phyloP scores from a whole-genome alignment of 2,797 vertebrate genomes.

The Phataginus tricuspis region DNA sequence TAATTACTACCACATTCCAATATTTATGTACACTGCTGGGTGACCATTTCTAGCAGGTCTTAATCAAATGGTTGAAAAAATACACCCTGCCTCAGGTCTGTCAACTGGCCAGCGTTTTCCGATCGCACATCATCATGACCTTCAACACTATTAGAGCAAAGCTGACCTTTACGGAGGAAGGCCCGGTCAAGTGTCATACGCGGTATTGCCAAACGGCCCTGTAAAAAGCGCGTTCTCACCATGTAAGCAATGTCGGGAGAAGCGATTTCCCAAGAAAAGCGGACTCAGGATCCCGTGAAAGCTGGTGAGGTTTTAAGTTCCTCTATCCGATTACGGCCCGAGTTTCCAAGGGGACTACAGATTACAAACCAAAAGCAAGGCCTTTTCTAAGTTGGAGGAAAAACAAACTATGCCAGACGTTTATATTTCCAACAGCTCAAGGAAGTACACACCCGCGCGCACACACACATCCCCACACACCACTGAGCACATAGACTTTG shows the following conservation, averaged over 20 bases:
- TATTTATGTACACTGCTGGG: background rate
- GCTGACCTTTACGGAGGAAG: slow-evolving; percentile 19
- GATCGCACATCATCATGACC: rapidly evolving
- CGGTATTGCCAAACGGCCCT: background rate
- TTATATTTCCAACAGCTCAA: slow-evolving; percentile 31
- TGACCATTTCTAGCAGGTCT: background rate
- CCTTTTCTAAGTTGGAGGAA: background rate
- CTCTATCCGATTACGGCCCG: background rate
- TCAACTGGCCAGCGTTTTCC: background rate
- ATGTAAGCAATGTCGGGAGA: background rate
- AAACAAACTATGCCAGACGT: slow-evolving; percentile 53
- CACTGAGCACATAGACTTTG: background rate
- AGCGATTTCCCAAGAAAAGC: slow-evolving; percentile 36
- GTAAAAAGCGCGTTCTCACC: background rate
- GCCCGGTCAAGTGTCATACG: slow-evolving; percentile 22
- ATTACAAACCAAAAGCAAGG: background rate
- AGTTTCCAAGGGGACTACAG: slow-evolving; percentile 18
- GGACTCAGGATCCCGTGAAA: background rate
- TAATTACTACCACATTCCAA: slow-evolving; percentile 47
- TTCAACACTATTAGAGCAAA: background rate
- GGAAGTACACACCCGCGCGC: background rate
- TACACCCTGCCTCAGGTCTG: background rate
- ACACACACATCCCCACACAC: background rate
- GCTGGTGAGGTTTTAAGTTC: background rate
- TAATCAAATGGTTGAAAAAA: slow-evolving; percentile 39